phyloP scores from a whole-genome alignment of 2,113 vertebrate genomes.

The Falcunculus frontatus region DNA sequence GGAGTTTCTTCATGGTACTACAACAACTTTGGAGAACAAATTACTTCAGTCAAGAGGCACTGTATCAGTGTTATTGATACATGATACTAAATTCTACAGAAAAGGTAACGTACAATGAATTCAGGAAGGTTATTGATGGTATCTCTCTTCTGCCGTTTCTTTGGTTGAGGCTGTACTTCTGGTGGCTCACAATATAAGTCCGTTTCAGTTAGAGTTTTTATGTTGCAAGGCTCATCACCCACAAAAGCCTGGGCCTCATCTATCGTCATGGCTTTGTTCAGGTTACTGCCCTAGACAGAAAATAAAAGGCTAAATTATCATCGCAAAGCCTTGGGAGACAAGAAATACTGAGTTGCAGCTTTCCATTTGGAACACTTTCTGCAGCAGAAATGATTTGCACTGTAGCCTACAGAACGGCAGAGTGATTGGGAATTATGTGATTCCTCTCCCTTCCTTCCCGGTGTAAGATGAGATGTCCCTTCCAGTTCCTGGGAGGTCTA shows the following conservation, averaged over 20 bases:
- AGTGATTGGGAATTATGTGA: background rate
- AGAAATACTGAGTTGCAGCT: background rate
- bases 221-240: constrained; percentile 80
- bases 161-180: constrained; percentile 76
- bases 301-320: background rate
- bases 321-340: background rate
- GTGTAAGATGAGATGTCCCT: background rate
- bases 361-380: background rate
- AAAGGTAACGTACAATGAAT: constrained; percentile 80
- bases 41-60: background rate
- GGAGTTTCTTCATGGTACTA: background rate
- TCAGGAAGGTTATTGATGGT: constrained; percentile 84
- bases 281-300: constrained; percentile 82
- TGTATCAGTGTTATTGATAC: background rate
- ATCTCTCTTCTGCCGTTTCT: constrained; percentile 85
- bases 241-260: constrained; percentile 88
- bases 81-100: background rate
- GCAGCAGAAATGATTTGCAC: background rate
- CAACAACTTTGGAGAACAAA: background rate
- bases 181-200: constrained; percentile 89
- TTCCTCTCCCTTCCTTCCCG: background rate
- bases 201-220: constrained; percentile 87
- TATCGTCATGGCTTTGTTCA: constrained; percentile 89
- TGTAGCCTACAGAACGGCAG: background rate
- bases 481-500: background rate